Conservation (phyloP, 2,888 invertebrate species). For the Pollenia labialis region DNA sequence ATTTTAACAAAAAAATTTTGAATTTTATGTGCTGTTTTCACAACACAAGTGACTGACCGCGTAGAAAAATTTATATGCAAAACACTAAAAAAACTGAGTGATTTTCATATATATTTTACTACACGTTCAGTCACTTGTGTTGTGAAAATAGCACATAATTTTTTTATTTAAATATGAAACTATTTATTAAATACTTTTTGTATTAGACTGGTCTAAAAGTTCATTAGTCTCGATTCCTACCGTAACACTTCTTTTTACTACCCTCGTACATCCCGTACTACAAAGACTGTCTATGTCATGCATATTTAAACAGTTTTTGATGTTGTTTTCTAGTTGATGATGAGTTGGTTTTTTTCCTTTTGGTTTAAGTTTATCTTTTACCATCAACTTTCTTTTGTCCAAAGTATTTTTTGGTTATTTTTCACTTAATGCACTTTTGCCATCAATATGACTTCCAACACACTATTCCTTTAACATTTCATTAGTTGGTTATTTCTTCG, state of each 20-base stretch:
- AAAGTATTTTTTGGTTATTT: constrained; percentile 41
- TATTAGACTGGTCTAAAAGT: too few relatives aligned
- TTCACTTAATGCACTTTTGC: constrained; percentile 58
- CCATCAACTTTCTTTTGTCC: background rate
- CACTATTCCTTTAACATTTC: constrained; percentile 21
- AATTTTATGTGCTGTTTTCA: too few relatives aligned
- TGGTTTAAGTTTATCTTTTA: background rate
- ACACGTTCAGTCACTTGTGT: too few relatives aligned
- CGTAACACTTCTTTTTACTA: background rate
- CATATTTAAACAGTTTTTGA: constrained; percentile 56
- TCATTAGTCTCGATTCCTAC: too few relatives aligned
- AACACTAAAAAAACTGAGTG: too few relatives aligned
- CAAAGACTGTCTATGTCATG: constrained; percentile 33
- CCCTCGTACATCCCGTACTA: background rate
- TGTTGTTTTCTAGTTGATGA: constrained; percentile 41
- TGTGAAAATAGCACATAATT: too few relatives aligned
- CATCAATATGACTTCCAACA: constrained; percentile 27
- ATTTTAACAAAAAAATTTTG: too few relatives aligned
- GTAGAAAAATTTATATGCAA: too few relatives aligned
- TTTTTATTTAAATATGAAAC: too few relatives aligned
- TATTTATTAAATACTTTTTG: too few relatives aligned
- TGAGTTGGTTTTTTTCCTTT: constrained; percentile 16
- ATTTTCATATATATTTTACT: too few relatives aligned
- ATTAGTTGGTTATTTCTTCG: constrained; percentile 66
- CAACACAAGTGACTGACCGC: too few relatives aligned